A percentile compares a stretch with the other conserved stretches of the same genome.
Evolutionary conservation across 2,888 invertebrate genomes (phyloP).

Genomic region (Dascillus cervinus): DNA sequence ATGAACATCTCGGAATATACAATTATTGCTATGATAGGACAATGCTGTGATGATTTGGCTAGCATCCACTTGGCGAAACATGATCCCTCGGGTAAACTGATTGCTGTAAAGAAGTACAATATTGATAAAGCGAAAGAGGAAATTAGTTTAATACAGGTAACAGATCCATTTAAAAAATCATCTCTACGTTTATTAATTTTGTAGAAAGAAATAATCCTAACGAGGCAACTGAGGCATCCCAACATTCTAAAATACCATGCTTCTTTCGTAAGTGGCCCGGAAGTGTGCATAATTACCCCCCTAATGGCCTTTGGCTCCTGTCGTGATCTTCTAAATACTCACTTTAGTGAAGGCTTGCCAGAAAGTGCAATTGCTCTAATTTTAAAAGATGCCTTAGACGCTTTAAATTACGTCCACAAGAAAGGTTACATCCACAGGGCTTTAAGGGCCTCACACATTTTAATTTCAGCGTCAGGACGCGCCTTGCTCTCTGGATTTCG

Average conservation of each 20-base stretch:
- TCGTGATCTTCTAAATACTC: constrained; percentile 65
- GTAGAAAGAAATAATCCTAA: constrained; percentile 71
- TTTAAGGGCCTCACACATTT: constrained; percentile 75
- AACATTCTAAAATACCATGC: constrained; percentile 70
- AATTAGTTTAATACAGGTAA: constrained; percentile 51
- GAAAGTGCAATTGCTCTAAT: constrained; percentile 76
- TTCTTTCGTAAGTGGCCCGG: constrained; percentile 69
- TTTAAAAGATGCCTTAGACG: constrained; percentile 68
- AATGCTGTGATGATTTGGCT: constrained; percentile 62
- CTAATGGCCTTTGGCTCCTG: constrained; percentile 82
- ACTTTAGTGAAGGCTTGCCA: constrained; percentile 67
- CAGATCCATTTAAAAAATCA: constrained; percentile 2
- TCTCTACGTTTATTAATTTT: constrained; percentile 38
- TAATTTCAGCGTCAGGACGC: constrained; percentile 64
- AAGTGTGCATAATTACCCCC: constrained; percentile 73
- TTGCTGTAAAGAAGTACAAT: constrained; percentile 69
- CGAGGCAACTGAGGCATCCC: constrained; percentile 69
- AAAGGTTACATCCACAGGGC: constrained; percentile 81
- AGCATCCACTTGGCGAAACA: constrained; percentile 65
- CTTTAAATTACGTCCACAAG: constrained; percentile 76
- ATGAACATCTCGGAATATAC: constrained; percentile 44
- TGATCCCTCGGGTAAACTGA: constrained; percentile 55
- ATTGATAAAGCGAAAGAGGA: constrained; percentile 63
- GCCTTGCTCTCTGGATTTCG: constrained; percentile 73
- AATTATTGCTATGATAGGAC: constrained; percentile 58